Evolutionary conservation across 2,113 vertebrate genomes (phyloP).

Genomic region (Benitochromis conjunctus): DNA sequence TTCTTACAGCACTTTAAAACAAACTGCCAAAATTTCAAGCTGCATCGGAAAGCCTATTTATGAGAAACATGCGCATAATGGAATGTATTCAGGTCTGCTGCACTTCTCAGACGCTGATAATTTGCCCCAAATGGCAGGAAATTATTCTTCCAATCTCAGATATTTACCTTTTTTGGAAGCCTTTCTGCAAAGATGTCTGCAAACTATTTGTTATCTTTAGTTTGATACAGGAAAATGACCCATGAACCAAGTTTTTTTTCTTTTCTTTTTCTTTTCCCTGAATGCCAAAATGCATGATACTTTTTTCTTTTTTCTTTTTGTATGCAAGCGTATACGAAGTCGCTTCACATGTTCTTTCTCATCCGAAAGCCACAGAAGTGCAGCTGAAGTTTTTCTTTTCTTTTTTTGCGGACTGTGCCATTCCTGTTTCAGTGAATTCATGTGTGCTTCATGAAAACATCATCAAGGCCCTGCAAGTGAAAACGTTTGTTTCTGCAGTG

Average conservation of each 20-base stretch:
- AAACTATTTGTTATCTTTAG: background rate
- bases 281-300: constrained; percentile 16
- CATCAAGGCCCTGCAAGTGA: background rate
- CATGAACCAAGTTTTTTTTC: background rate
- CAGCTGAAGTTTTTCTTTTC: background rate
- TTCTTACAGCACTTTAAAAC: constrained; percentile 70
- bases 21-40: constrained; percentile 57
- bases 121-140: constrained; percentile 12
- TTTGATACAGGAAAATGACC: background rate
- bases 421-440: background rate
- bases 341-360: background rate
- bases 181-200: background rate
- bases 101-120: constrained; percentile 6
- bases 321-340: background rate
- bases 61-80: background rate
- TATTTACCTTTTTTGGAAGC: background rate
- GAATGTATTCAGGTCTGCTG: constrained; percentile 36
- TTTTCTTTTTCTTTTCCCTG: background rate
- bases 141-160: constrained; percentile 7
- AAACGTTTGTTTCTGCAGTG: background rate
- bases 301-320: background rate
- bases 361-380: background rate
- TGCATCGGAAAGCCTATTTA: constrained; percentile 18
- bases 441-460: background rate
- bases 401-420: background rate